Percentiles rank a stretch among this genome's conserved stretches.
Conservation (phyloP, 23 tunicate species). For the Ciona savignyi region DNA sequence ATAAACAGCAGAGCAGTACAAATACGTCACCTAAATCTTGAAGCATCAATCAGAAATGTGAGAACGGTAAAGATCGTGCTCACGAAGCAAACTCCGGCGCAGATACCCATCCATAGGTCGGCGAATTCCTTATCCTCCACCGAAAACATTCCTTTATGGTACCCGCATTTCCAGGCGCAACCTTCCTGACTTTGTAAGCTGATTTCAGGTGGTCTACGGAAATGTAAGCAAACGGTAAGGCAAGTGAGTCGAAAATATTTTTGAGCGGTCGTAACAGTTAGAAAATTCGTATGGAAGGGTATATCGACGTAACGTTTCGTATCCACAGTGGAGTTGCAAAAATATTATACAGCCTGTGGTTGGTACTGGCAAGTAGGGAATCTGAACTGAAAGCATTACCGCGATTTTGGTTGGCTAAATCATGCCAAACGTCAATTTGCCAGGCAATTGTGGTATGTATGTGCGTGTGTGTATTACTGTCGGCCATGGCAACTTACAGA, state of each 20-base stretch:
- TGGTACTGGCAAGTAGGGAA: no score
- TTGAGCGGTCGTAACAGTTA: not conserved
- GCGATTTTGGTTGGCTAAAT: no score
- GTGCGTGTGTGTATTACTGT: no score
- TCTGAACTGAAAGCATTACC: no score
- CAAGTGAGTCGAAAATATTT: not conserved
- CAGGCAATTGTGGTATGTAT: no score
- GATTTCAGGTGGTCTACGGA: conserved; percentile 10
- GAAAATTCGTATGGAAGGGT: conserved; percentile 49
- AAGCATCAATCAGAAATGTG: conserved; percentile 66
- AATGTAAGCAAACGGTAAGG: no score
- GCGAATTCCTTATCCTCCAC: conserved; percentile 55
- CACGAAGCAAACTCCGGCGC: conserved; percentile 73
- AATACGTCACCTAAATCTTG: conserved; percentile 82
- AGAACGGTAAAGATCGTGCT: conserved; percentile 67
- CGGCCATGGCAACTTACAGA: no score
- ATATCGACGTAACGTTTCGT: conserved; percentile 54
- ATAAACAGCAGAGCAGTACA: no score
- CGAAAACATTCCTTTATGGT: conserved; percentile 55
- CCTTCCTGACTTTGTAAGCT: not conserved
- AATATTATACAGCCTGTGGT: no score
- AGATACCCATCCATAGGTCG: conserved; percentile 73
- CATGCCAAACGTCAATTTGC: no score
- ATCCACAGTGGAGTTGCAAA: no score
- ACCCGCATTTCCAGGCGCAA: conserved; percentile 82